Evolutionary conservation across 2,888 invertebrate species (phyloP).

Genomic region (Stenchaetothrips biformis): DNA sequence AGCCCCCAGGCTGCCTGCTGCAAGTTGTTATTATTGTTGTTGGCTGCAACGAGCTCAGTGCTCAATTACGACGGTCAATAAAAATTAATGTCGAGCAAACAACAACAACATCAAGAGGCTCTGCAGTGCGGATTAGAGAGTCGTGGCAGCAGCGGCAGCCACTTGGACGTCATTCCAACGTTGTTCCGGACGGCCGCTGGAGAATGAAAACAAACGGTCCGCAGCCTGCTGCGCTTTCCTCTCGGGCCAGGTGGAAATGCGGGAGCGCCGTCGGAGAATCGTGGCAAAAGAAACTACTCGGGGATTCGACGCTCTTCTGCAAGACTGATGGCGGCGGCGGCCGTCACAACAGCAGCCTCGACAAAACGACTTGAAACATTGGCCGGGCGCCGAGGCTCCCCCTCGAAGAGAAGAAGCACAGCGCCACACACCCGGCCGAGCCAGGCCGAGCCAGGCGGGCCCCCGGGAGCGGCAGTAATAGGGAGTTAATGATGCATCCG

Average conservation of each 20-base stretch:
- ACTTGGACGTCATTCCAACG: too few relatives aligned
- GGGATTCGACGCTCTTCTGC: not conserved
- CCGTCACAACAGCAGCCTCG: not conserved
- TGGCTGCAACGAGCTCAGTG: not conserved
- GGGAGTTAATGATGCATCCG: conserved; percentile 14
- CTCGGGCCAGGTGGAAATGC: not conserved
- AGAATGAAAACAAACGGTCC: too few relatives aligned
- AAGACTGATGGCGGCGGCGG: conserved; percentile 1
- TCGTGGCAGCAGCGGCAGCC: not conserved
- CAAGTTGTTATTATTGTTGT: too few relatives aligned
- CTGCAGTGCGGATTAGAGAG: too few relatives aligned
- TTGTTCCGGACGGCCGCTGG: too few relatives aligned
- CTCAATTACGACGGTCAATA: conserved; percentile 12
- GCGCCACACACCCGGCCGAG: not conserved
- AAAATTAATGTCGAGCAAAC: not conserved
- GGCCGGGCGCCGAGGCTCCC: not conserved
- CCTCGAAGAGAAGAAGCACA: not conserved
- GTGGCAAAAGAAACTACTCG: conserved; percentile 8
- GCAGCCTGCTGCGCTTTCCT: not conserved
- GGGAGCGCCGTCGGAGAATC: not conserved
- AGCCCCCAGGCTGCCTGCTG: too few relatives aligned
- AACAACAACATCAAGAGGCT: conserved; percentile 2
- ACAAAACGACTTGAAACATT: too few relatives aligned
- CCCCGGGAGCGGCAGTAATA: not conserved
- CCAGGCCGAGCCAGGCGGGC: not conserved